These are phyloP conservation scores for Stercorarius parasiticus DNA, from an alignment of 2,113 vertebrate species.

Conservation along the genomic window DNA sequence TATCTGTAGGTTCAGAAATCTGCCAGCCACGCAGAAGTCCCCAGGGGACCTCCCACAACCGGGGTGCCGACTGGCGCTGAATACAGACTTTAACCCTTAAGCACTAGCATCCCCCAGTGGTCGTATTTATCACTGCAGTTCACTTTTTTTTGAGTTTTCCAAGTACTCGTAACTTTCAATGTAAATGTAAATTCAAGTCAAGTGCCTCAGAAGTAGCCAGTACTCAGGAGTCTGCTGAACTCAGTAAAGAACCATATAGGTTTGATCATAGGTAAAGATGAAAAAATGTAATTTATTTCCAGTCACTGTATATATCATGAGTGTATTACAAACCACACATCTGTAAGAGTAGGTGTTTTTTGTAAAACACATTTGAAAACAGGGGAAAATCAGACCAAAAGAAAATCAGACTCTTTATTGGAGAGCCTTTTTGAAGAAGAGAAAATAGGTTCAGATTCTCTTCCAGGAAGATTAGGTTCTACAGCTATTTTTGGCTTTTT, in stretches of 20 bases:
- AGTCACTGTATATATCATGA: neutral
- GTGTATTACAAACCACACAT: neutral
- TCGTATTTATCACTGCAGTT: neutral
- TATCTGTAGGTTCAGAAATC: neutral
- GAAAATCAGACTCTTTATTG: neutral
- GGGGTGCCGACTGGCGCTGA: neutral
- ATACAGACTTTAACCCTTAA: constrained; percentile 26
- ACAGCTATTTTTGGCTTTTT: neutral
- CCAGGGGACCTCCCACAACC: neutral
- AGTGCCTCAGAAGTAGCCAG: neutral
- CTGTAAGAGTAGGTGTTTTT: neutral
- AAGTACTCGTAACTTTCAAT: neutral
- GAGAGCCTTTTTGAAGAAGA: neutral
- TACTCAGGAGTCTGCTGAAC: neutral
- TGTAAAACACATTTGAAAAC: neutral
- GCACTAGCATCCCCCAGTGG: constrained; percentile 66
- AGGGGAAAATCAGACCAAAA: neutral
- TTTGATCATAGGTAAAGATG: neutral
- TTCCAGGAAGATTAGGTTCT: neutral
- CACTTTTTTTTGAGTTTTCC: neutral
- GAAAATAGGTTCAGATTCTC: neutral
- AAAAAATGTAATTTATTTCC: neutral
- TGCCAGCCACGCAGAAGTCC: neutral
- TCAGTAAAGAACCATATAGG: neutral
- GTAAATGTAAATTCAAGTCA: neutral